Evolutionary conservation across 2,797 vertebrate genomes (phyloP), one percentile per base, ranked within the genome.

Genomic region (Phrynocephalus vlangalii): DNA sequence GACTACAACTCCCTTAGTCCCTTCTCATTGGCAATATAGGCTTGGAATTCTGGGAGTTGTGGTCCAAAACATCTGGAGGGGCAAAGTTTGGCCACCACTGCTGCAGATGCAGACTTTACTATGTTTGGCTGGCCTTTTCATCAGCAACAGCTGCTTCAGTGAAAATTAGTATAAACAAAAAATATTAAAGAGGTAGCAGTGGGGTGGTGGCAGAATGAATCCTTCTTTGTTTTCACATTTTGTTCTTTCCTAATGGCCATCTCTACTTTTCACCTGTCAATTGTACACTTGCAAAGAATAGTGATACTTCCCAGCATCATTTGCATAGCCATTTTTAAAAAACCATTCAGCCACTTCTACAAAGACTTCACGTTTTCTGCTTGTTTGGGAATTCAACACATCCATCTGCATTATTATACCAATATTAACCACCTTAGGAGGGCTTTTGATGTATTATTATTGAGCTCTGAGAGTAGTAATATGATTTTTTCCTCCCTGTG

Each of bases 391-490:
- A 60, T 70, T 73, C 71, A 48, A 84, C 44, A 80, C n/a, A 89
- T 60, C 63, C 48, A 20, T 85, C 86, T 72, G 2, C 85, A 91
- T 88, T 91, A 33, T 90, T 91, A 91, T 81, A 52, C 0, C 0
- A 18, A 48, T 56, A 82, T 63, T 48, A 67, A 87, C 16, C 84
- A 70, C 9, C 89, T 24, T 38, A 3, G 20, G 66, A 91, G 73
- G 84, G 79, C 52, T 87, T 24, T 48, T 89, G 84, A 92, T 38
- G n/a, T 88, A 75, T 60, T 92, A 73, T 26, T 88, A 88, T 91
- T 85, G n/a, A 56, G 77, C 84, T 91, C 6, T 26, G 63, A 8
- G 66, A 63, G 44, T 89, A 92, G 95, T 91, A 88, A 90, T 88
- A 77, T 13, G 83, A 60, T 87, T 92, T 93, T 44, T 86, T 3